Base-by-base conservation (phyloP, 2,113 vertebrate genomes). In the Brienomyrus brachyistius region DNA sequence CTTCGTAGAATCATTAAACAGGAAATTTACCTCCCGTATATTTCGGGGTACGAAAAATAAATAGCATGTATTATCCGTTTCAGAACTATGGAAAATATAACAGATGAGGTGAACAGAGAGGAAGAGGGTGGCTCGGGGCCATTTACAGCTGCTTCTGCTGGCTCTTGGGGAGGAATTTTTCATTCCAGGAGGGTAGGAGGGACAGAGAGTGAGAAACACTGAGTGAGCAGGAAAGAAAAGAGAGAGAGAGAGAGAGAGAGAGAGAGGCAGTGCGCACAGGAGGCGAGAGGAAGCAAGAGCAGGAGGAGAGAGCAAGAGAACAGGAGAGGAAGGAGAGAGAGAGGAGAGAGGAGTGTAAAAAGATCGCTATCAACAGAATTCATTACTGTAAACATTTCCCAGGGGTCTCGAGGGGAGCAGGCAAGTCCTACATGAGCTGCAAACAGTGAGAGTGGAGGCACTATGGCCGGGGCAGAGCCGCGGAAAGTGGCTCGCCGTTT, bases 361-460 rank as follows among this genome's bases (percentile, higher is more conserved):
- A 94, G 93, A 94, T 94, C 94, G 94, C 95, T 93, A 95, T 90
- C 94, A 93, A 93, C 92, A 93, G 94, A 94, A 95, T 95, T 95
- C 96, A 96, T 97, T 95, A 95, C 97, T 95, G 96, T 96, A 96
- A 97, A 95, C 96, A 96, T 96, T 94, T 96, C 95, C 95, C 93
- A 92, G 94, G 95, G 94, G 95, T 94, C 96, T 94, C 94, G 91
- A 94, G 92, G 91, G 93, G 91, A 91, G 92, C 91, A 93, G 91
- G 94, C 93, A 94, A 91, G 93, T 94, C 94, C 95, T 95, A 92
- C 95, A 94, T 96, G 95, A 94, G 94, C 93, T 90, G 40, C 91
- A 92, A 94, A 94, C 91, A 94, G 93, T 93, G 92, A 77, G 95
- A 93, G 91, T 92, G 90, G 89, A 93, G 94, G 93, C 94, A 93